Base-by-base conservation (phyloP, 2,113 vertebrate species). In the Ia io region DNA sequence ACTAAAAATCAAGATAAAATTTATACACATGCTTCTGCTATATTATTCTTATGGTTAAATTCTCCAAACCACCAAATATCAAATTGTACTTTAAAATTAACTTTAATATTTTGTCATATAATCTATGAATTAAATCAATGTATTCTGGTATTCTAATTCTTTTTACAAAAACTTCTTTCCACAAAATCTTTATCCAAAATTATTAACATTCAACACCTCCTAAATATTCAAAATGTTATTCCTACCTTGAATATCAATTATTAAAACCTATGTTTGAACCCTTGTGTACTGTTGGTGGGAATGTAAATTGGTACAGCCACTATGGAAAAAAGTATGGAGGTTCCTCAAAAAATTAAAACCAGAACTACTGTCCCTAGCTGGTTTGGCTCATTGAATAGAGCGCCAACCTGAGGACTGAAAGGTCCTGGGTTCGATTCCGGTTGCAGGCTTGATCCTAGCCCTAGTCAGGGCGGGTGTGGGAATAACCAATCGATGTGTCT, bases 151-250 rank as follows among this genome's bases (percentile, higher is more conserved):
- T 69, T 84, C 2, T 40, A 71, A 61, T 74, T 71, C 74, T 88
- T 85, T 91, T 89, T 49, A 94, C 23, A 32, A 92, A 93, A 96
- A 91, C 13, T 17, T 82, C 35, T 76, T 86, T 92, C n/a, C 30
- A 74, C 18, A 77, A 80, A 63, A 42, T 73, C 32, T 91, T 91
- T 87, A 94, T 5, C 51, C 70, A 91, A 95, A 92, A 76, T 89
- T 77, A 89, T 61, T 78, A 82, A n/a, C 84, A 20, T 67, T 84
- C 28, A n/a, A 93, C 4, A 82, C 3, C 44, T 91, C 74, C 76
- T 88, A 95, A 92, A 91, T 87, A 91, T 35, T 91, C 37, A 89
- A 88, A 83, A 88, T 51, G 4, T n/a, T 88, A 88, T 51, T 89
- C 32, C 69, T 93, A 96, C 14, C 44, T 88, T 87, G 44, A 80